Conservation (phyloP, 1,140 invertebrate genomes). For the Stenopsyche tienmushanensis region DNA sequence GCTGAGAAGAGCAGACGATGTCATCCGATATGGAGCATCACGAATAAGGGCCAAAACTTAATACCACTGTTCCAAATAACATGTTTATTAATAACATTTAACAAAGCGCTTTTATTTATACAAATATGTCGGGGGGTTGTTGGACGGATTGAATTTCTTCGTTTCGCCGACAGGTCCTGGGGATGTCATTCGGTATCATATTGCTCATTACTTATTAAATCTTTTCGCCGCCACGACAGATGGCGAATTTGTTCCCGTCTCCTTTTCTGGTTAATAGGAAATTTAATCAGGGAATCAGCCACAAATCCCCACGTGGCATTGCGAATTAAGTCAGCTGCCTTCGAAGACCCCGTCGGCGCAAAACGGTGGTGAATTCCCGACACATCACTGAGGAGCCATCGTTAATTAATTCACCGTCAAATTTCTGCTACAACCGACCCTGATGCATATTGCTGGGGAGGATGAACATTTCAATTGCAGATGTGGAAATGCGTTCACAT, state of each 20-base stretch:
- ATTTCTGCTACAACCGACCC: constrained; percentile 20
- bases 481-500: too few species aligned
- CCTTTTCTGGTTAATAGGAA: constrained; percentile 32
- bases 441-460: too few species aligned
- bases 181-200: constrained; percentile 30
- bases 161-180: too few species aligned
- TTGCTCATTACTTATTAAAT: constrained; percentile 36
- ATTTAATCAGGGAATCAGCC: constrained; percentile 34
- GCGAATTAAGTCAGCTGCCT: constrained; percentile 26
- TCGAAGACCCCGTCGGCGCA: neutral
- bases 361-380: constrained; percentile 6
- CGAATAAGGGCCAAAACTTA: too few species aligned
- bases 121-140: too few species aligned
- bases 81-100: too few species aligned
- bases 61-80: too few species aligned
- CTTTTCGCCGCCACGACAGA: constrained; percentile 30
- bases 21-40: too few species aligned
- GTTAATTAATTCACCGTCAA: constrained; percentile 29
- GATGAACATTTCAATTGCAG: too few species aligned
- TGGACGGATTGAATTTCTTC: too few species aligned
- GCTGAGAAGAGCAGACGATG: too few species aligned
- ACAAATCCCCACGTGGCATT: constrained; percentile 29
- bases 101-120: too few species aligned
- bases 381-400: constrained; percentile 3
- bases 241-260: constrained; percentile 20